Evolutionary conservation across 2,888 invertebrate genomes (phyloP).

Genomic region (Himalopsyche tibetana): DNA sequence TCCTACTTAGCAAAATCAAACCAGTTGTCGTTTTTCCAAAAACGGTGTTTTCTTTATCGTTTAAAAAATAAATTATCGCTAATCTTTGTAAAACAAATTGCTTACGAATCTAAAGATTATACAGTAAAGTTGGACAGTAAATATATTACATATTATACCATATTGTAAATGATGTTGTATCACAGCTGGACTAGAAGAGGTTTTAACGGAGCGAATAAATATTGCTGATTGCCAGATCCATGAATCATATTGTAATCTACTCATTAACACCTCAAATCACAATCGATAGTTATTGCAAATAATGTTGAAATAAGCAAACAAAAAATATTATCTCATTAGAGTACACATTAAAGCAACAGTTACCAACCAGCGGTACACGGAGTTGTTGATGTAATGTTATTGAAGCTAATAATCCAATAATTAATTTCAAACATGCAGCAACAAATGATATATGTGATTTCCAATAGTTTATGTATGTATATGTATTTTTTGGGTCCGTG

Average conservation of each 20-base stretch:
- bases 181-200: neutral
- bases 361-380: no score
- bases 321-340: neutral
- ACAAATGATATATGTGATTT: no score
- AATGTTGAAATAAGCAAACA: neutral
- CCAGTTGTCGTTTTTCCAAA: neutral
- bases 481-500: no score
- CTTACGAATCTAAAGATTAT: neutral
- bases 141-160: neutral
- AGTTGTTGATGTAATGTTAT: no score
- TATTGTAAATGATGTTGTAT: neutral
- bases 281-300: neutral
- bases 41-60: neutral
- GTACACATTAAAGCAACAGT: no score
- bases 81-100: no score
- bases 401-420: no score
- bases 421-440: no score
- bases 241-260: constrained; percentile 19
- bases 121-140: neutral
- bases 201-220: neutral
- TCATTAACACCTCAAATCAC: neutral
- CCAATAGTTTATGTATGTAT: no score
- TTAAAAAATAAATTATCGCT: no score
- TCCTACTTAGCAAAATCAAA: neutral
- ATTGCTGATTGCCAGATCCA: neutral